Evolutionary conservation across 2,888 invertebrate genomes (phyloP).

Genomic region (Crossocerus cetratus): DNA sequence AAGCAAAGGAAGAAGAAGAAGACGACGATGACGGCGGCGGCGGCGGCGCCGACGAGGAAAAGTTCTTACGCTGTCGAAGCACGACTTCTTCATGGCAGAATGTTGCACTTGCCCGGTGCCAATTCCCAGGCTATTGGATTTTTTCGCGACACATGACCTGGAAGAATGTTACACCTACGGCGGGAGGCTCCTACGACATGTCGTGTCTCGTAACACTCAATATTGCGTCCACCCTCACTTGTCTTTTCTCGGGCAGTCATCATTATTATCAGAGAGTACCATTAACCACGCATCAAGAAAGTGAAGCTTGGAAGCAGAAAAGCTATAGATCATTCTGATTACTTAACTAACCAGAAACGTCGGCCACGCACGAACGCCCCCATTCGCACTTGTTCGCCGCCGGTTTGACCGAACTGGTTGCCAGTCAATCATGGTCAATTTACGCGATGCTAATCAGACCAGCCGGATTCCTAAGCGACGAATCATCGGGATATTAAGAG

Average conservation of each 20-base stretch:
- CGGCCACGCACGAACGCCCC: not conserved
- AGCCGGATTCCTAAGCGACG: not conserved
- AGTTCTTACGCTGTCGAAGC: slow-evolving; percentile 51
- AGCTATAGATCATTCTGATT: slow-evolving; percentile 10
- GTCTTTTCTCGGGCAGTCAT: too few species aligned
- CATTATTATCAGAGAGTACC: too few species aligned
- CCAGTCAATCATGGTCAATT: not conserved
- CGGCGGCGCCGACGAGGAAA: slow-evolving; percentile 22
- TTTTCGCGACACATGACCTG: slow-evolving; percentile 9
- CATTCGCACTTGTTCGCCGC: slow-evolving; percentile 1
- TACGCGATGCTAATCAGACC: not conserved
- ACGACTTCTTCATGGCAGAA: slow-evolving; percentile 56
- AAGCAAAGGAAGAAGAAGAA: slow-evolving; percentile 6
- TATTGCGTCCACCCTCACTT: too few species aligned
- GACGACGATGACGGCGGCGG: slow-evolving; percentile 13
- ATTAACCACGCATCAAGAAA: too few species aligned
- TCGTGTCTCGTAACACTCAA: not conserved
- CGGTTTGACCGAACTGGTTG: not conserved
- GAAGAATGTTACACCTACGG: slow-evolving; percentile 1
- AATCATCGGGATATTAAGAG: not conserved
- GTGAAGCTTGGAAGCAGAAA: too few species aligned
- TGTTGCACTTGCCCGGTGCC: slow-evolving; percentile 45
- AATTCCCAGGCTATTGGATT: slow-evolving; percentile 55
- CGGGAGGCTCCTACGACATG: not conserved
- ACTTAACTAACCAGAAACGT: slow-evolving; percentile 22